These are phyloP conservation scores for Corythucha ciliata DNA, from an alignment of 2,888 invertebrate genomes.

Conservation along the genomic window DNA sequence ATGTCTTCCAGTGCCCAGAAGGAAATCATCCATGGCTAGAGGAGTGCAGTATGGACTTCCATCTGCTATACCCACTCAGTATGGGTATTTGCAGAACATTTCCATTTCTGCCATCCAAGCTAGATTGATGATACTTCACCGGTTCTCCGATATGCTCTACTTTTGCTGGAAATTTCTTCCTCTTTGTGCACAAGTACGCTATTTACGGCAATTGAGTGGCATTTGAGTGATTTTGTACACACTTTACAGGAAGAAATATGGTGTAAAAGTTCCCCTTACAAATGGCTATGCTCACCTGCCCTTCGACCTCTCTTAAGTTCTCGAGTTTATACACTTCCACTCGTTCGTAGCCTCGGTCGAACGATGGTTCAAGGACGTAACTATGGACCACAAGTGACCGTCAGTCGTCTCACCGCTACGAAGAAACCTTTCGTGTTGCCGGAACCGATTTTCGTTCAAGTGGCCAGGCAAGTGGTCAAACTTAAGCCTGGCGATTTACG, in stretches of 20 bases:
- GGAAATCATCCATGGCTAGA: constrained; percentile 43
- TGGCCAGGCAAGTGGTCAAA: constrained; percentile 53
- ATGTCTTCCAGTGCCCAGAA: constrained; percentile 45
- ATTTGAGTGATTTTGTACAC: not conserved
- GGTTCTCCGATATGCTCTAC: constrained; percentile 54
- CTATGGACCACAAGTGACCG: constrained; percentile 56
- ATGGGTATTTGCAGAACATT: constrained; percentile 46
- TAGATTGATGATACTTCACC: constrained; percentile 49
- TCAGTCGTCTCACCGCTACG: constrained; percentile 48
- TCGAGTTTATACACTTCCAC: constrained; percentile 52
- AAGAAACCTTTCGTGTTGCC: constrained; percentile 46
- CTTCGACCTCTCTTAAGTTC: constrained; percentile 49
- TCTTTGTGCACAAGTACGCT: constrained; percentile 40
- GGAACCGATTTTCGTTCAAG: constrained; percentile 53
- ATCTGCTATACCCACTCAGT: constrained; percentile 49
- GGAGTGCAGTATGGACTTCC: constrained; percentile 44
- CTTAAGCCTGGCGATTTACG: constrained; percentile 50
- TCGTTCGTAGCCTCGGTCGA: constrained; percentile 53
- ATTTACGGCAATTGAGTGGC: not conserved
- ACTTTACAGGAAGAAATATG: constrained; percentile 33
- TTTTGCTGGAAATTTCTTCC: constrained; percentile 50
- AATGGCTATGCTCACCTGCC: constrained; percentile 43
- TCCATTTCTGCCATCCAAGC: constrained; percentile 47
- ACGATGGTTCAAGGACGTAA: constrained; percentile 58
- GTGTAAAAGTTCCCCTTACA: constrained; percentile 42